Evolutionary conservation across 2,888 invertebrate species (phyloP), one percentile per base, ranked within the genome.

Genomic region (Papilio demoleus): DNA sequence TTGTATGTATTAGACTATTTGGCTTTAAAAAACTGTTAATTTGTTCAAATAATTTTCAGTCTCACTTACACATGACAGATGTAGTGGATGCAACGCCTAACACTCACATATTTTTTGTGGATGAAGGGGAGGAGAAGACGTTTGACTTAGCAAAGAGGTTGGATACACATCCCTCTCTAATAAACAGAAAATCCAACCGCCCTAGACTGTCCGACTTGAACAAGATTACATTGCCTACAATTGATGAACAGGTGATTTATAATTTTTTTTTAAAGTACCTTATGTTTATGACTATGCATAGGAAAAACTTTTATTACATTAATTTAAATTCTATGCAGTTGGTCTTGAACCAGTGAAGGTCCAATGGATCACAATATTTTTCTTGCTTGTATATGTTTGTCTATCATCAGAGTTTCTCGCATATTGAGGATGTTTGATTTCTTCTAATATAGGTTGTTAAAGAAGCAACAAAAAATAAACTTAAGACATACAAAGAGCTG

Each of bases 61-160:
- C 96, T 0, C 93, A 95, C 60, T 90, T 99, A 17, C 98, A 99
- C 83, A 93, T 98, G 91, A 94, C 97, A 1, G 97, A 97, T 82
- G 93, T 94, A 65, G 95, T 94, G 0, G 94, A 95, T 65, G 86
- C 93, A 47, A 94, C 94, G 0, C 89, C 93, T 47, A 98, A 98
- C 85, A 95, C 94, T 24, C 98, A 98, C 78, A 94, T 93, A 42
- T 96, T 97, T 81, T 99, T 97, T 84, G 94, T 96, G 0, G 96
- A 97, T 56, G 93, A 94, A 53, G 90, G 85, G 3, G 92, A 93
- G 47, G 86, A 91, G 38, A 95, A 96, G 82, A 90, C 92, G 27
- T 95, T 96, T 84, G 94, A 96, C 83, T 79, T 97, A 6, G 95
- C 95, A 0, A 93, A 95, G 76, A 93, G 95, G 71, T 88, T 97